Conservation (phyloP, 2,797 vertebrate genomes). For the Manis crassicaudata region DNA sequence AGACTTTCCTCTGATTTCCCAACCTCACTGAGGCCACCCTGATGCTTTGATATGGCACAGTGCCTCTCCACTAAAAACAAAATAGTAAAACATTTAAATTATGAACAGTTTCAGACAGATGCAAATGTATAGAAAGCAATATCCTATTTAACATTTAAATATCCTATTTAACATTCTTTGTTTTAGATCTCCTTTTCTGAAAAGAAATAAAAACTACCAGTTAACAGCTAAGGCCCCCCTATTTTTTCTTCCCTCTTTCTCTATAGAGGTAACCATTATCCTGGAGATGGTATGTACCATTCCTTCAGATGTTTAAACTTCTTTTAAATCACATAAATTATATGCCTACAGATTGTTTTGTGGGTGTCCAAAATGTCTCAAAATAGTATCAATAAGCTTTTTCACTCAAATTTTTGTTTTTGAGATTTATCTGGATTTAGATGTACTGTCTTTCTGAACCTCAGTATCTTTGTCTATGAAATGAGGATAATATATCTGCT, state of each 20-base stretch:
- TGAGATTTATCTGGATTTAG: not conserved
- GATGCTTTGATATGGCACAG: not conserved
- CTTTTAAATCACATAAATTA: not conserved
- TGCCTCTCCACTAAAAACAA: not conserved
- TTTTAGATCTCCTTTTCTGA: not conserved
- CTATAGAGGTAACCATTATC: not conserved
- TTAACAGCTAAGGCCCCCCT: not conserved
- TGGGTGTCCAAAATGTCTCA: not conserved
- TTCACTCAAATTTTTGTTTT: not conserved
- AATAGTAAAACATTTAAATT: not conserved
- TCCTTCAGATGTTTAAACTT: not conserved
- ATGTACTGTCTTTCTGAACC: not conserved
- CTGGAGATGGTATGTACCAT: not conserved
- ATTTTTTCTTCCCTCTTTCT: not conserved
- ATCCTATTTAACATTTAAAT: not conserved
- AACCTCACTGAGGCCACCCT: not conserved
- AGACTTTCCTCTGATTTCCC: not conserved
- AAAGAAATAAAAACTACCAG: not conserved
- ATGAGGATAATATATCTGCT: not conserved
- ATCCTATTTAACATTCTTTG: not conserved
- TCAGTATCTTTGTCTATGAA: conserved; percentile 13
- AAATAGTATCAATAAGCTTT: not conserved
- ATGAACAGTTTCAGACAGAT: not conserved
- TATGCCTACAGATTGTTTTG: not conserved
- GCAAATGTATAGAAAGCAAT: not conserved